Conservation (phyloP, 2,888 invertebrate species). For the Lasioglossum pauxillum region DNA sequence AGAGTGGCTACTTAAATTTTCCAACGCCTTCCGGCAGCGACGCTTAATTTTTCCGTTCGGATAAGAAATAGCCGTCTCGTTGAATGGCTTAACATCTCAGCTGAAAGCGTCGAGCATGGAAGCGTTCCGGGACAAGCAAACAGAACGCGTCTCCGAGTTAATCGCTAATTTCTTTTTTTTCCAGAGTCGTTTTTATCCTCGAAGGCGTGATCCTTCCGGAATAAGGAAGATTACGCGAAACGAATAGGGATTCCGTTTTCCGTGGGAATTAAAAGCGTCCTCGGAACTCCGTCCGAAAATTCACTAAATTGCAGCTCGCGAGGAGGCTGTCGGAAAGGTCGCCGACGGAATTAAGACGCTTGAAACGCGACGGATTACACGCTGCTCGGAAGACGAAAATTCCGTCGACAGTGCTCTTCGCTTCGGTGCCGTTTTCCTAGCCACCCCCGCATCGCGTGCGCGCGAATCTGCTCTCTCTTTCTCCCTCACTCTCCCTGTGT, state of each 20-base stretch:
- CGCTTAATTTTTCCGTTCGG: not conserved
- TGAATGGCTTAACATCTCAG: not conserved
- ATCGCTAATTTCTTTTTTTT: not conserved
- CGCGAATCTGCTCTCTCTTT: not conserved
- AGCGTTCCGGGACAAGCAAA: conserved; percentile 3
- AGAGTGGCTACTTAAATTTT: not conserved
- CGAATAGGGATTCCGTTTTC: conserved; percentile 24
- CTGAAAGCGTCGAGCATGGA: not conserved
- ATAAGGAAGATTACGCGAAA: conserved; percentile 30
- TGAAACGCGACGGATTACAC: conserved; percentile 33
- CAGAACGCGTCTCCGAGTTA: not conserved
- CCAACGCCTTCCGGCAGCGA: not conserved
- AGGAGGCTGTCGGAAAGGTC: conserved; percentile 10
- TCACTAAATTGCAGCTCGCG: conserved; percentile 25
- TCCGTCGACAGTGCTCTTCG: not conserved
- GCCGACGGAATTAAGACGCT: conserved; percentile 38
- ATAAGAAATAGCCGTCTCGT: not conserved
- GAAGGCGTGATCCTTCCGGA: not conserved
- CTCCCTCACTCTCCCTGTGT: not conserved
- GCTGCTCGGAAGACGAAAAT: conserved; percentile 29
- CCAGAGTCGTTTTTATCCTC: not conserved
- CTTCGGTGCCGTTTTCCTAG: not conserved
- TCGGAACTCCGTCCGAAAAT: conserved; percentile 31
- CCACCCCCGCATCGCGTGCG: not conserved
- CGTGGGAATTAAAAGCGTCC: conserved; percentile 45